Conservation (phyloP, 2,888 invertebrate genomes). For the Cryptophagus acutangulus region DNA sequence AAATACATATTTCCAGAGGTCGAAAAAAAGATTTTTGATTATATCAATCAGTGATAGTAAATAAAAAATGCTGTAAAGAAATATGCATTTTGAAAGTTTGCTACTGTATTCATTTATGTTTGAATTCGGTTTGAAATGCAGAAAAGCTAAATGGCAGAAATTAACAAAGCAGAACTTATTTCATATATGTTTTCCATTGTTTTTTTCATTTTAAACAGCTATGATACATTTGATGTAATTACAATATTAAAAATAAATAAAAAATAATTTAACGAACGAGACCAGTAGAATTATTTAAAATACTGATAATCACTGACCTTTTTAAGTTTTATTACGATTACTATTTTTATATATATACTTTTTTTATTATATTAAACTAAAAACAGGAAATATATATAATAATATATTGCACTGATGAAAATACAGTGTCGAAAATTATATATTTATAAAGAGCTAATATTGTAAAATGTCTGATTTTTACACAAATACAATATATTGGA, state of each 20-base stretch:
- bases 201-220: slow-evolving; percentile 38
- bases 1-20: no score
- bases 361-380: slow-evolving; percentile 9
- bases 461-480: slow-evolving; percentile 18
- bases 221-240: slow-evolving; percentile 42
- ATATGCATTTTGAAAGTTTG: no score
- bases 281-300: slow-evolving; percentile 38
- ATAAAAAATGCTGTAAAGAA: no score
- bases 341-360: neutral
- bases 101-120: neutral
- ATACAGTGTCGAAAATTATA: slow-evolving; percentile 29
- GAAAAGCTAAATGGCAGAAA: slow-evolving; percentile 32
- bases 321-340: slow-evolving; percentile 13
- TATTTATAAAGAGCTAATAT: slow-evolving; percentile 20
- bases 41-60: no score
- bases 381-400: slow-evolving; percentile 17
- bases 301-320: slow-evolving; percentile 47
- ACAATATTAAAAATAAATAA: slow-evolving; percentile 44
- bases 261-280: slow-evolving; percentile 39
- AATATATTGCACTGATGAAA: slow-evolving; percentile 40
- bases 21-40: no score
- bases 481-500: slow-evolving; percentile 4
- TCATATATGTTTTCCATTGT: slow-evolving; percentile 29
- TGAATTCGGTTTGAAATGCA: slow-evolving; percentile 14
- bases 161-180: slow-evolving; percentile 30